A percentile compares a stretch with the other conserved stretches of the same genome.
Conservation (phyloP, 2,797 vertebrate genomes). For the Amazona finschi region DNA sequence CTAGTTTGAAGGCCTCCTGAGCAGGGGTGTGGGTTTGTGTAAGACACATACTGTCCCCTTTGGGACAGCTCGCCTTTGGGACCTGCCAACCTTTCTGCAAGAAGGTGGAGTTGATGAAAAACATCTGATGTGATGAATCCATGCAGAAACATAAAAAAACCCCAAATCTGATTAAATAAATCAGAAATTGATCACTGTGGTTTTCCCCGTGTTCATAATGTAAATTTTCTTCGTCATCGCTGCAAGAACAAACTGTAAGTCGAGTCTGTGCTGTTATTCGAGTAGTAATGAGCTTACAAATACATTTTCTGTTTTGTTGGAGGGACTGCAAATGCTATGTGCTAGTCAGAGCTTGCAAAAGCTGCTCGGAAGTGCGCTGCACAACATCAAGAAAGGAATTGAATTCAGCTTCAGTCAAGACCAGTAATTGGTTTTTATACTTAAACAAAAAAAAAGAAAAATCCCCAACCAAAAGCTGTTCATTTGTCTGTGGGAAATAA, state of each 20-base stretch:
- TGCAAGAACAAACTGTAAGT: neutral
- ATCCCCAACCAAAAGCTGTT: constrained; percentile 50
- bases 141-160: neutral
- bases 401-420: constrained; percentile 71
- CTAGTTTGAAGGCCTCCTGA: neutral
- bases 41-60: neutral
- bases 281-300: constrained; percentile 23
- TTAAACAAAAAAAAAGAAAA: constrained; percentile 61
- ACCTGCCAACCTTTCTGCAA: neutral
- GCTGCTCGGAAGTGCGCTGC: constrained; percentile 42
- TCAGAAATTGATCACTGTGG: neutral
- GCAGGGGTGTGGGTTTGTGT: neutral
- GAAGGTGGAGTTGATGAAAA: neutral
- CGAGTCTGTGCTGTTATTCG: neutral
- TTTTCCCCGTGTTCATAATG: constrained; percentile 38
- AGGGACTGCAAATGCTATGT: neutral
- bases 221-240: neutral
- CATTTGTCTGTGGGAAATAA: constrained; percentile 58
- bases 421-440: constrained; percentile 71
- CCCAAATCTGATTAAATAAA: neutral
- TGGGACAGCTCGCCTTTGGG: neutral
- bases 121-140: neutral
- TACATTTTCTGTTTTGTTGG: constrained; percentile 33
- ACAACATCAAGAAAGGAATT: constrained; percentile 69
- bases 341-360: constrained; percentile 48